Percentiles rank a stretch among this genome's conserved stretches.
Evolutionary conservation across 1,140 invertebrate genomes (phyloP).

Genomic region (Agrilus planipennis): DNA sequence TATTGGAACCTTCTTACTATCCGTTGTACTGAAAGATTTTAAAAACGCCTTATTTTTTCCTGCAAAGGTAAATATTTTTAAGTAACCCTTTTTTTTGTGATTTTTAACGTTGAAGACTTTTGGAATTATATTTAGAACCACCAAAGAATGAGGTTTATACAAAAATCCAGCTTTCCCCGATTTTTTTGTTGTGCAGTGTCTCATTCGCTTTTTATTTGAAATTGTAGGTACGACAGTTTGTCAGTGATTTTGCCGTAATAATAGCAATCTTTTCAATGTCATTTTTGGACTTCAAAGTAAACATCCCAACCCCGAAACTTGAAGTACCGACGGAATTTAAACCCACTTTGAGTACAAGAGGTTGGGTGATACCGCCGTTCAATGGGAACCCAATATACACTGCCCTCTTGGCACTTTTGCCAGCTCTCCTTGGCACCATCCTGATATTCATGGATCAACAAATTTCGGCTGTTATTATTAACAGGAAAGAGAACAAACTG

Average conservation of each 20-base stretch:
- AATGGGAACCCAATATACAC: slow-evolving; percentile 81
- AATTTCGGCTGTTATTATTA: slow-evolving; percentile 97
- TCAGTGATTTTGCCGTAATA: slow-evolving; percentile 96
- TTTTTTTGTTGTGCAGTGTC: no score
- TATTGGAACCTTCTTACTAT: slow-evolving; percentile 84
- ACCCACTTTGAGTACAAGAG: slow-evolving; percentile 69
- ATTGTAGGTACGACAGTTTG: slow-evolving; percentile 69
- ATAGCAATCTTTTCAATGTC: slow-evolving; percentile 93
- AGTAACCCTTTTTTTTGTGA: no score
- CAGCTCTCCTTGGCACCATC: slow-evolving; percentile 90
- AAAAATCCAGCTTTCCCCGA: no score
- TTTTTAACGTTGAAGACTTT: no score
- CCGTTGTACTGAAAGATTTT: slow-evolving; percentile 82
- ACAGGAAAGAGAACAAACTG: slow-evolving; percentile 96
- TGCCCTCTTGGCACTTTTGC: slow-evolving; percentile 65
- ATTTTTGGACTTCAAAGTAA: slow-evolving; percentile 66
- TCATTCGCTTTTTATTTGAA: no score
- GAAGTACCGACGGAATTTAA: slow-evolving; percentile 81
- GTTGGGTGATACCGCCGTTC: slow-evolving; percentile 88
- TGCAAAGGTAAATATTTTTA: slow-evolving; percentile 80
- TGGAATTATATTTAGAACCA: no score
- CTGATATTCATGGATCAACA: slow-evolving; percentile 99
- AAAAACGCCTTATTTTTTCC: slow-evolving; percentile 94
- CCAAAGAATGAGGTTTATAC: no score
- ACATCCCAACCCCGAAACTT: slow-evolving; percentile 88